phyloP scores from a whole-genome alignment of 2,797 vertebrate species.

The Hydrocynus forskahlii region DNA sequence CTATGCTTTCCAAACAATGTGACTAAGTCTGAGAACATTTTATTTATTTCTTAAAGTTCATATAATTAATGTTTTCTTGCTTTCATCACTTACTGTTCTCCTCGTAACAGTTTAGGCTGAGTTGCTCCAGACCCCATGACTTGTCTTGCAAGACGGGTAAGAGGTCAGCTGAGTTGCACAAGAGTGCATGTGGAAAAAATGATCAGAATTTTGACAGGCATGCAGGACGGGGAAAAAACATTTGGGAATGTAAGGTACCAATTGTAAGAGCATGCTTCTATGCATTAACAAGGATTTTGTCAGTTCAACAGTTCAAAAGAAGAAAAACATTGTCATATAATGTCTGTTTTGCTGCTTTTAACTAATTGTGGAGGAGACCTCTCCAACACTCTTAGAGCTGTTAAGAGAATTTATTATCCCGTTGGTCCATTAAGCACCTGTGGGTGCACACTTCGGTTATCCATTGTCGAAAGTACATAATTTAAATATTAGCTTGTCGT shows the following conservation, averaged over 20 bases:
- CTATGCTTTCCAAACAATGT: not conserved
- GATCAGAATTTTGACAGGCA: constrained; percentile 53
- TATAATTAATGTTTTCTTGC: not conserved
- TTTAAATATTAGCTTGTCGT: no score
- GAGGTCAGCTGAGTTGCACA: constrained; percentile 44
- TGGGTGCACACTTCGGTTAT: not conserved
- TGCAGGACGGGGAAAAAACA: constrained; percentile 36
- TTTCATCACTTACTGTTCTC: not conserved
- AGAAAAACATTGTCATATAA: constrained; percentile 6
- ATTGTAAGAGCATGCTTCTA: constrained; percentile 24
- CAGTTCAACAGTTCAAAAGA: constrained; percentile 32
- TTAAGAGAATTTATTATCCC: not conserved
- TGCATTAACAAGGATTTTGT: constrained; percentile 28
- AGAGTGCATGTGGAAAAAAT: constrained; percentile 42
- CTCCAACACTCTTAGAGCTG: constrained; percentile 28
- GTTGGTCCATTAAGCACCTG: not conserved
- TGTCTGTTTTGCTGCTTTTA: constrained; percentile 26
- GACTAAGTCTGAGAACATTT: not conserved
- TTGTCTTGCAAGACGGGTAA: constrained; percentile 30
- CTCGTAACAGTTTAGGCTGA: not conserved
- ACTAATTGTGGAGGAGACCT: constrained; percentile 4
- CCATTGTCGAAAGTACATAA: no score
- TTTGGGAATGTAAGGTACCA: constrained; percentile 44
- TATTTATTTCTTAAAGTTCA: not conserved
- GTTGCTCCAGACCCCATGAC: constrained; percentile 10